Evolutionary conservation across 2,797 vertebrate species (phyloP), one percentile per base, ranked within the genome.

Genomic region (Scomberomorus guttatus): DNA sequence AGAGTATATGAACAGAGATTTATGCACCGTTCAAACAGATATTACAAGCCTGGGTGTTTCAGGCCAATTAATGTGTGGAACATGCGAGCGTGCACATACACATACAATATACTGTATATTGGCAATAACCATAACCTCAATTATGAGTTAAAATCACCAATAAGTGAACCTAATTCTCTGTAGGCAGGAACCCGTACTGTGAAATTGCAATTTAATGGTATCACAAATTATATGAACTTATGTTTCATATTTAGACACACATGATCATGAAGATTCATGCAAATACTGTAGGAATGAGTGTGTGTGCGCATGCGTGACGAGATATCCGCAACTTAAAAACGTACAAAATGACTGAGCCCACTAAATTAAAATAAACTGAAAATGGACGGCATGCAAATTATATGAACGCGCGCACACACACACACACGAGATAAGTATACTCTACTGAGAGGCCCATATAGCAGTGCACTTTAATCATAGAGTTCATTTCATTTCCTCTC

Each of bases 401-500:
- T 48, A 13, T 55, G n/a, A 37, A 51, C 9, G 29, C 44, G 6
- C 42, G 75, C 25, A 39, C 11, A 29, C 18, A 58, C 42, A 63
- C 18, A 55, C 9, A 39, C 46, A 20, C 42, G 68, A 14, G 59
- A 82, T 77, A 78, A 65, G 79, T 61, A 84, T 48, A 54, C 72
- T 79, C 64, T 76, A 77, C 66, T 51, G 48, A 79, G 77, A 88
- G 75, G 69, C 75, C 46, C 59, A 59, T 58, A 86, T 55, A 84
- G 70, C 80, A 29, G 66, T 48, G 55, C 81, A 74, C 75, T 90
- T 90, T 89, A 89, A 90, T 92, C 85, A 86, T 62, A 65, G 71
- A 87, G 81, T 86, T 88, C 78, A 87, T 89, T 89, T 90, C 57
- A 89, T 88, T 89, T 80, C 75, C 84, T 86, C 77, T 63, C 70